A percentile compares a stretch with the other conserved stretches of the same genome.
Conservation (phyloP, 2,113 vertebrate genomes). For the Gasterosteus nipponicus region DNA sequence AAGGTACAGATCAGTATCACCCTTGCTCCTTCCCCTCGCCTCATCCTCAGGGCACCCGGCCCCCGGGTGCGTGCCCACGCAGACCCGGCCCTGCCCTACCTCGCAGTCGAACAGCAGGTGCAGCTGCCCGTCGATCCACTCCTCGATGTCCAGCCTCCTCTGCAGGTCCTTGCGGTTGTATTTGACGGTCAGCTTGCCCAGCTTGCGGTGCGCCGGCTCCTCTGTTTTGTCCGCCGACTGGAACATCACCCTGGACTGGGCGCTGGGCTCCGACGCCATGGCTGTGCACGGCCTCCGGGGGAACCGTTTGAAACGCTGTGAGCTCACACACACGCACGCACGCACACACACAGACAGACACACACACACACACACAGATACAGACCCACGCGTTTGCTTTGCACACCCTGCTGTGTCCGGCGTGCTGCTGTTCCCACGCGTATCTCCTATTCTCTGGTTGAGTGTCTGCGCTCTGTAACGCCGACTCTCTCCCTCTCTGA, state of each 20-base stretch:
- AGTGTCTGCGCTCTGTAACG: slow-evolving; percentile 41
- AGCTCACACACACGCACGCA: slow-evolving; percentile 36
- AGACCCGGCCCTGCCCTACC: slow-evolving; percentile 76
- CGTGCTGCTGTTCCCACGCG: slow-evolving; percentile 50
- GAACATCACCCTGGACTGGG: slow-evolving; percentile 89
- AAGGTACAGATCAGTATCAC: slow-evolving; percentile 9
- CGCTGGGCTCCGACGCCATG: slow-evolving; percentile 85
- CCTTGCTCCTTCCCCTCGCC: slow-evolving; percentile 19
- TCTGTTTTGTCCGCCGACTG: slow-evolving; percentile 82
- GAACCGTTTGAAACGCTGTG: slow-evolving; percentile 65
- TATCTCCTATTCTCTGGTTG: slow-evolving; percentile 60
- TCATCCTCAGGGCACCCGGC: slow-evolving; percentile 20
- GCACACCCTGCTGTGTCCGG: slow-evolving; percentile 30
- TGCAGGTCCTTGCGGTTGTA: slow-evolving; percentile 95
- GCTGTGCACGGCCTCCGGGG: slow-evolving; percentile 77
- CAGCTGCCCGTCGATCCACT: slow-evolving; percentile 92
- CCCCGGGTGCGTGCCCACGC: too few species aligned
- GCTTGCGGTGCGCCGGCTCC: slow-evolving; percentile 84
- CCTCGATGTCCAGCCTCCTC: slow-evolving; percentile 92
- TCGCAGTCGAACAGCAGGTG: slow-evolving; percentile 92
- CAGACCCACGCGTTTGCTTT: slow-evolving; percentile 23
- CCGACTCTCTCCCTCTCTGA: slow-evolving; percentile 57
- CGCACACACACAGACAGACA: slow-evolving; percentile 27
- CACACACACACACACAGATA: slow-evolving; percentile 24
- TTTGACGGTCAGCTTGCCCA: slow-evolving; percentile 93